Conservation (phyloP, 1,140 invertebrate genomes). For the Trichomalopsis sarcophagae region DNA sequence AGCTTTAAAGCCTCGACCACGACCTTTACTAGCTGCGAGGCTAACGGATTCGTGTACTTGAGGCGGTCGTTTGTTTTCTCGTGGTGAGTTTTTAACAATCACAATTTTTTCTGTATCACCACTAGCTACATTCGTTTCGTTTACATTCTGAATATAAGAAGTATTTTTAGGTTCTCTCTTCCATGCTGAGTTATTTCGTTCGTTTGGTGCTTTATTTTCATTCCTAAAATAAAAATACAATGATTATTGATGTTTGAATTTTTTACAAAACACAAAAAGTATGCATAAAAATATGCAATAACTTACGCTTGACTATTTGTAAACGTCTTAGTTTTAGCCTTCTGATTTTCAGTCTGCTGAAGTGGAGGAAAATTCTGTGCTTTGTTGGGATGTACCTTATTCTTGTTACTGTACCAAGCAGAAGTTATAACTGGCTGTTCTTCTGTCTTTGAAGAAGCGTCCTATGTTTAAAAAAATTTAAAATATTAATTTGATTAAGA, state of each 20-base stretch:
- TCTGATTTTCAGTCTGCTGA: conserved; percentile 66
- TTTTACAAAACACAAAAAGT: background rate
- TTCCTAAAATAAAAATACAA: conserved; percentile 57
- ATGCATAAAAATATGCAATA: background rate
- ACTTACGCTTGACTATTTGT: conserved; percentile 63
- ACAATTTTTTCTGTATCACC: conserved; percentile 62
- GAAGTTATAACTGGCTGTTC: conserved; percentile 73
- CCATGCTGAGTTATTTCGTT: conserved; percentile 67
- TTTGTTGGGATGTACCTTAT: conserved; percentile 64
- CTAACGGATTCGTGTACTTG: conserved; percentile 64
- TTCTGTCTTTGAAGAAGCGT: conserved; percentile 28
- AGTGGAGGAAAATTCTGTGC: conserved; percentile 69
- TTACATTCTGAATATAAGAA: conserved; percentile 61
- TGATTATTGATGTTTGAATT: background rate
- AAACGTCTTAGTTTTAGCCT: conserved; percentile 57
- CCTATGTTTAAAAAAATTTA: conserved; percentile 4
- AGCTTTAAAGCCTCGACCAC: conserved; percentile 70
- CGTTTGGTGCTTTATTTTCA: conserved; percentile 68
- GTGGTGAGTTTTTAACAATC: conserved; percentile 58
- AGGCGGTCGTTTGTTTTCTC: conserved; percentile 65
- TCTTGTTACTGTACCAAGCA: conserved; percentile 74
- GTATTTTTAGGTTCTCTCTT: conserved; percentile 66
- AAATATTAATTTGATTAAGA: background rate
- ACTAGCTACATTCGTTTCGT: conserved; percentile 61
- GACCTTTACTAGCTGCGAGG: conserved; percentile 63